Percentiles rank a stretch among this genome's conserved stretches.
Conservation (phyloP, 2,797 vertebrate species). For the Falco naumanni region DNA sequence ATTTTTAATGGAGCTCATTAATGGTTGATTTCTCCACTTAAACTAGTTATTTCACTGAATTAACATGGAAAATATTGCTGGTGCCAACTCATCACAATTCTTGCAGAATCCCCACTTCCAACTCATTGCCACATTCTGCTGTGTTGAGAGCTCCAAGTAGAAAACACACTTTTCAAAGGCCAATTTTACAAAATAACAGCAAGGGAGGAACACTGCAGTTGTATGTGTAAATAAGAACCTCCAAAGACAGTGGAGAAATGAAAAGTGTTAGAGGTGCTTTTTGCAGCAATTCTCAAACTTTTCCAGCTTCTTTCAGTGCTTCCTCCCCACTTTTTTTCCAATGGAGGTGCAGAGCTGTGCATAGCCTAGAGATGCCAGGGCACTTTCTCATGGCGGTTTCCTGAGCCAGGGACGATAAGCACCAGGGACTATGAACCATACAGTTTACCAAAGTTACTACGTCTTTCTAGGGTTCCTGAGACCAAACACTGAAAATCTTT, state of each 20-base stretch:
- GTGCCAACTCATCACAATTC: not conserved
- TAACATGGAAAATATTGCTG: not conserved
- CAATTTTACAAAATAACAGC: not conserved
- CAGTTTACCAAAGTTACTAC: not conserved
- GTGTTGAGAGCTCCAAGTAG: not conserved
- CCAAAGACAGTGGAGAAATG: not conserved
- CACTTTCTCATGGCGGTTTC: not conserved
- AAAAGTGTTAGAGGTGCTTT: not conserved
- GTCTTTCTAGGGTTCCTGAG: not conserved
- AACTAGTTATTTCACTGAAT: not conserved
- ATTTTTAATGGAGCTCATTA: not conserved
- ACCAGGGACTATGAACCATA: not conserved
- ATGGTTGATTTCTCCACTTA: not conserved
- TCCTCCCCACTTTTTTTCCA: not conserved
- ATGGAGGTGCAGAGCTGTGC: not conserved
- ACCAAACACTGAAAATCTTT: not conserved
- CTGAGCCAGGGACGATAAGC: not conserved
- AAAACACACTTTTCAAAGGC: not conserved
- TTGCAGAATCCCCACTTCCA: not conserved
- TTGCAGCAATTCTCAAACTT: not conserved
- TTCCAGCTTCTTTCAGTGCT: not conserved
- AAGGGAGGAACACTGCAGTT: not conserved
- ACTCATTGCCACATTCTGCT: not conserved
- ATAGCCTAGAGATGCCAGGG: not conserved
- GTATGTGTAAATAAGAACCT: not conserved